phyloP scores from a whole-genome alignment of 2,888 invertebrate genomes.

The Aspidiotus destructor region DNA sequence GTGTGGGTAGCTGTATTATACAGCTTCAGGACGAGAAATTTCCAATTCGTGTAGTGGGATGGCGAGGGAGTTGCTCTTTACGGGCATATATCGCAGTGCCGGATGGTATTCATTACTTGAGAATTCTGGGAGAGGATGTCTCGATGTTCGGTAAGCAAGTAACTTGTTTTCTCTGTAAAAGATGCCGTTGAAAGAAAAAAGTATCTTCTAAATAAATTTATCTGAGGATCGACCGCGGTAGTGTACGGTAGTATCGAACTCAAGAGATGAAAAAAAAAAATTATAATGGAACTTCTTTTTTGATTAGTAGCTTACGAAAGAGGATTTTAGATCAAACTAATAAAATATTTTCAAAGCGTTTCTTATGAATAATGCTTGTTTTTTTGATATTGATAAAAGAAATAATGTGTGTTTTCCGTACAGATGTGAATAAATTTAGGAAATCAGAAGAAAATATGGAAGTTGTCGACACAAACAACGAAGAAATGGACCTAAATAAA shows the following conservation, averaged over 20 bases:
- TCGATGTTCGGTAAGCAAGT: conserved; percentile 63
- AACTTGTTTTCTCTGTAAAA: background rate
- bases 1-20: conserved; percentile 34
- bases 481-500: no score
- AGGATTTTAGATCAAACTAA: no score
- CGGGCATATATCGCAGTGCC: conserved; percentile 77
- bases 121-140: conserved; percentile 75
- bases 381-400: no score
- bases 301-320: no score
- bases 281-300: no score
- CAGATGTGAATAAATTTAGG: conserved; percentile 64
- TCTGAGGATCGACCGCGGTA: no score
- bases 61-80: conserved; percentile 79
- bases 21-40: conserved; percentile 41
- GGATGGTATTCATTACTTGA: conserved; percentile 76
- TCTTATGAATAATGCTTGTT: no score
- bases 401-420: conserved; percentile 38
- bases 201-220: background rate
- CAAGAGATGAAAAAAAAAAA: no score
- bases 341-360: no score
- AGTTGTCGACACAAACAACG: no score
- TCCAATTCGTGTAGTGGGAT: conserved; percentile 66
- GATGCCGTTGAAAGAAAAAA: background rate
- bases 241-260: no score
- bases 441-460: conserved; percentile 42